Conservation (phyloP, 2,113 vertebrate species). For the Cyphomyrus plagiostoma region DNA sequence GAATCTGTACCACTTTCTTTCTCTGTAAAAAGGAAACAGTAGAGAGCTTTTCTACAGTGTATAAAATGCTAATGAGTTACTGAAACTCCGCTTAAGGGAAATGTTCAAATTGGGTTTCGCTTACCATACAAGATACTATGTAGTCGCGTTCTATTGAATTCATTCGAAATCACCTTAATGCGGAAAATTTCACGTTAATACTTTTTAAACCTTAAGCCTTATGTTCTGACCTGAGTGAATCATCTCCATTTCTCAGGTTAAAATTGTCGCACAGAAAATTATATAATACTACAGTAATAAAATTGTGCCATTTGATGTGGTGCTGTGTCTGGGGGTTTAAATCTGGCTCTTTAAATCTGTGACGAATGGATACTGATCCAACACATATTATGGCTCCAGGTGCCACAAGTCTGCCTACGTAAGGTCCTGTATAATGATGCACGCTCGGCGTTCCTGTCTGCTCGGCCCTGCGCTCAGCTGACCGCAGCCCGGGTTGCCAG, state of each 20-base stretch:
- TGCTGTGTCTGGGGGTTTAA: not conserved
- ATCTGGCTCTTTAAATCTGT: not conserved
- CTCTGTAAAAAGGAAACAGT: not conserved
- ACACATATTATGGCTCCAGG: not conserved
- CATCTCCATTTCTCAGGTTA: not conserved
- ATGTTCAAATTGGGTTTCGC: not conserved
- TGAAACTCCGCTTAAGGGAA: not conserved
- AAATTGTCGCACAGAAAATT: not conserved
- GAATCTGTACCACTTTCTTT: not conserved
- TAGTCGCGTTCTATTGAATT: not conserved
- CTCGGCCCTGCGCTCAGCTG: not conserved
- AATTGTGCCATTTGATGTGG: not conserved
- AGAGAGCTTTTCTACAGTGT: not conserved
- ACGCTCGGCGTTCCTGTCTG: not conserved
- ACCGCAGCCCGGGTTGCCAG: not conserved
- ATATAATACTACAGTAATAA: not conserved
- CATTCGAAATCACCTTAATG: not conserved
- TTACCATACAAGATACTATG: not conserved
- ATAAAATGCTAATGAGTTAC: not conserved
- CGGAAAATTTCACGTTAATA: not conserved
- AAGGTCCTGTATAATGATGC: not conserved
- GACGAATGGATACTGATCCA: not conserved
- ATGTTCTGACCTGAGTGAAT: not conserved
- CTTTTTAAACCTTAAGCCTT: not conserved
- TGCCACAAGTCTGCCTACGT: not conserved